Evolutionary conservation across 2,888 invertebrate genomes (phyloP), one percentile per base, ranked within the genome.

Genomic region (Callyntrura guangdongensis): DNA sequence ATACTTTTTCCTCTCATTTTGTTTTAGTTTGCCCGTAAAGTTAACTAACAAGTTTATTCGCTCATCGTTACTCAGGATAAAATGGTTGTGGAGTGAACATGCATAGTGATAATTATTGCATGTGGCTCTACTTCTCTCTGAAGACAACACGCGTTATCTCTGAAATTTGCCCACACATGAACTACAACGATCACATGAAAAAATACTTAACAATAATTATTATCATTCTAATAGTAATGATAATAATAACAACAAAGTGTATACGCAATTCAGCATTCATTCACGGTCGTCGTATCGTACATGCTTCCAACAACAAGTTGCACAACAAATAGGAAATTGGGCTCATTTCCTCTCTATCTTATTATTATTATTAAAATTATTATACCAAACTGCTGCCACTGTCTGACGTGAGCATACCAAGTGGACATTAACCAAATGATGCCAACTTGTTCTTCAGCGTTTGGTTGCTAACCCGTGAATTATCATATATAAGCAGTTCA

Each of bases 251-350:
- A 72, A 11, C 27, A 22, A 25, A n/a, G 53, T 79, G 22, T 47
- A 12, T 56, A 56, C 47, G 49, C 72, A 49, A 22, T 53, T 53
- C 84, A 45, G 22, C 17, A 45, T 72, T 25, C 25, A 67, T 83
- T 83, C 49, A 61, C 45, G 67, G 45, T 67, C 6, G 36, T 36
- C n/a, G 36, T 36, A 36, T 36, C 67, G 14, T 56, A 82, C 81
- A 82, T 64, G 67, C 45, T 47, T 49, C n/a, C n/a, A n/a, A 47
- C 47, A 69, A 6, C 36, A 2, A 2, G 36, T 36, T 6, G 2
- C n/a, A n/a, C 25, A 77, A n/a, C 25, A 77, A 61, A 86, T 86
- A 56, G 86, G 86, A 86, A 86, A 86, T 86, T 77, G 86, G 61
- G 86, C 86, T 86, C 86, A 86, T 86, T 86, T 86, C 86, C 86